Evolutionary conservation across 2,888 invertebrate species (phyloP), one percentile per base, ranked within the genome.

Genomic region (Thymelicus lineola): DNA sequence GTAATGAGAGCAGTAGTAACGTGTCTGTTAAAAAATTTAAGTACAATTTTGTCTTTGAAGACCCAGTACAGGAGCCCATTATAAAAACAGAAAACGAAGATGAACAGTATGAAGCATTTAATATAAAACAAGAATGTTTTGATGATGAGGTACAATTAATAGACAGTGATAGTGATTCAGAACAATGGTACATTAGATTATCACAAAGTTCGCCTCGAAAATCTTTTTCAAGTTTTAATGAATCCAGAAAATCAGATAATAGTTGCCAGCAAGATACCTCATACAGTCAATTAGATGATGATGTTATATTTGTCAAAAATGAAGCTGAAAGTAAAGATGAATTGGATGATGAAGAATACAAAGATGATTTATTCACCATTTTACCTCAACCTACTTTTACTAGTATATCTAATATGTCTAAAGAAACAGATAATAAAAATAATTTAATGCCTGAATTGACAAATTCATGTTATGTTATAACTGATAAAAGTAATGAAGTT

Each of bases 121-220:
- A 84, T 80, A 83, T 92, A 3, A 93, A 91, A 76, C 90, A 91
- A 76, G 89, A 91, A 76, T 86, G 88, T 77, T 77, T 87, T 48
- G 85, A 84, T 36, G 86, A 87, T 83, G 88, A 90, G 79, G 88
- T 90, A 79, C 89, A 88, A 74, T 79, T 82, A 55, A 88, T 90
- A 75, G 91, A 94, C 46, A 94, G 93, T 80, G 94, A 94, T 63
- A 94, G 94, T 81, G 94, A 94, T 76, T 90, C 93, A 65, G 92
- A 94, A 66, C 85, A 94, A 67, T 94, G 95, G 87, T 87, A 90
- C 17, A 79, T 88, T 59, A 92, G 95, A 59, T 91, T 95, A 53
- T 91, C 95, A 2, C 94, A 95, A 80, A 90, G 84, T 74, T 89
- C 93, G 72, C 89, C 91, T 20, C 86, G 86, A 4, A 91, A 91